Conservation (phyloP, 2,113 vertebrate genomes). For the Indri indri region DNA sequence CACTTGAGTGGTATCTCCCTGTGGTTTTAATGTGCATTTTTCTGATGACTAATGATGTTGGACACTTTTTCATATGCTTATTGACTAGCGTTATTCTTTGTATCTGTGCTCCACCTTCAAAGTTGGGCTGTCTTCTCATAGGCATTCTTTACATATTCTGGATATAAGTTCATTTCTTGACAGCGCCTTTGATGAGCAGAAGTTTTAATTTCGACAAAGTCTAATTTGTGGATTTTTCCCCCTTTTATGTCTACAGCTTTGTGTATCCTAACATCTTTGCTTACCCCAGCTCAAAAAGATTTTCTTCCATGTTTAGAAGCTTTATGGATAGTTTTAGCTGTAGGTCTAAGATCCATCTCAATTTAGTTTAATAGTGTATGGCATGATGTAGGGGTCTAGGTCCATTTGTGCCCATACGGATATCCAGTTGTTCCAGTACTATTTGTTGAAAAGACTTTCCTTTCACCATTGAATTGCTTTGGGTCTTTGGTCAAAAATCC, state of each 20-base stretch:
- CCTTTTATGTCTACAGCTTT: background rate
- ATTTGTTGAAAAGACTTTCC: background rate
- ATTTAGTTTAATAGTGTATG: background rate
- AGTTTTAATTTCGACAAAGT: background rate
- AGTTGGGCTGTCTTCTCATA: background rate
- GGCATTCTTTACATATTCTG: background rate
- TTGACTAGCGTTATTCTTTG: background rate
- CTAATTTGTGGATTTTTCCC: background rate
- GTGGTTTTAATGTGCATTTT: constrained; percentile 12
- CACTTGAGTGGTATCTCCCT: background rate
- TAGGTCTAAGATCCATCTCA: background rate
- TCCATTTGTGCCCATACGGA: background rate
- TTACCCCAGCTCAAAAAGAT: background rate
- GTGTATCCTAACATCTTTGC: background rate
- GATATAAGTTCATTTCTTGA: background rate
- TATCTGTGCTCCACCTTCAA: background rate
- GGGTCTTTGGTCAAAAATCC: background rate
- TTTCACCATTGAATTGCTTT: background rate
- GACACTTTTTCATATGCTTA: background rate
- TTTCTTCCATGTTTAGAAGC: background rate
- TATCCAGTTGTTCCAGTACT: background rate
- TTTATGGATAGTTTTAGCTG: background rate
- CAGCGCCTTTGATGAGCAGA: background rate
- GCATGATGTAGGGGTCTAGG: background rate
- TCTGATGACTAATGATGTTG: background rate